Percentiles rank a stretch among this genome's conserved stretches.
phyloP scores from a whole-genome alignment of 2,113 vertebrate genomes.

The Rattus rattus region DNA sequence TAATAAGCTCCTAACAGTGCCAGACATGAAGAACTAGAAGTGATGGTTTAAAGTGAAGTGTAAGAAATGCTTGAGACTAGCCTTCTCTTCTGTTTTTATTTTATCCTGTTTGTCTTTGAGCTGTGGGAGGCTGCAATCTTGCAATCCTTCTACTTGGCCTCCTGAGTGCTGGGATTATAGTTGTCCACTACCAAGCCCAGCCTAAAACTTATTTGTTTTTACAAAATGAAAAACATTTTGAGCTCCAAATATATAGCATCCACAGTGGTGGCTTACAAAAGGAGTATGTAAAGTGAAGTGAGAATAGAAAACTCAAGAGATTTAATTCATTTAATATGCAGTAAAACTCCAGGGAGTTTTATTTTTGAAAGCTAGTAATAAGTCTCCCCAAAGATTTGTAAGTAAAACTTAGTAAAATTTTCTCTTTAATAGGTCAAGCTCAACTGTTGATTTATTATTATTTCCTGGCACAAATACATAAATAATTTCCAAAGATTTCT shows the following conservation, averaged over 20 bases:
- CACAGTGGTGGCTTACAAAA: neutral
- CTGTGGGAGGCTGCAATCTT: neutral
- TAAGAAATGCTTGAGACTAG: neutral
- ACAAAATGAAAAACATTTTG: conserved; percentile 38
- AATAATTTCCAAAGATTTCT: conserved; percentile 11
- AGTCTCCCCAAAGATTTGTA: conserved; percentile 15
- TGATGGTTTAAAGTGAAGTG: neutral
- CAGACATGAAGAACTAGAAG: neutral
- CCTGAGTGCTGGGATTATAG: neutral
- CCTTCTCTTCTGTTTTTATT: neutral
- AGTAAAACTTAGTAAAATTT: conserved; percentile 29
- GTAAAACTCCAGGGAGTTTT: conserved; percentile 52
- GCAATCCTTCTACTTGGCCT: neutral
- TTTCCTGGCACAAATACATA: conserved; percentile 18
- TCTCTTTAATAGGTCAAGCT: conserved; percentile 17
- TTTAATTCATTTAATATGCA: conserved; percentile 44
- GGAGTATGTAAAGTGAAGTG: neutral
- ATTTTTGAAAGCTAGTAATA: conserved; percentile 47
- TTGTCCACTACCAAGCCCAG: neutral
- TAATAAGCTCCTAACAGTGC: neutral
- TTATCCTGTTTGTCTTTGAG: neutral
- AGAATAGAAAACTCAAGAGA: conserved; percentile 27
- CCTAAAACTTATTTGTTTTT: conserved; percentile 5
- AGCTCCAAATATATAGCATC: conserved; percentile 36
- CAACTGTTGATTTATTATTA: conserved; percentile 19